Base-by-base conservation (phyloP, 2,797 vertebrate species). In the Cyclura pinguis region DNA sequence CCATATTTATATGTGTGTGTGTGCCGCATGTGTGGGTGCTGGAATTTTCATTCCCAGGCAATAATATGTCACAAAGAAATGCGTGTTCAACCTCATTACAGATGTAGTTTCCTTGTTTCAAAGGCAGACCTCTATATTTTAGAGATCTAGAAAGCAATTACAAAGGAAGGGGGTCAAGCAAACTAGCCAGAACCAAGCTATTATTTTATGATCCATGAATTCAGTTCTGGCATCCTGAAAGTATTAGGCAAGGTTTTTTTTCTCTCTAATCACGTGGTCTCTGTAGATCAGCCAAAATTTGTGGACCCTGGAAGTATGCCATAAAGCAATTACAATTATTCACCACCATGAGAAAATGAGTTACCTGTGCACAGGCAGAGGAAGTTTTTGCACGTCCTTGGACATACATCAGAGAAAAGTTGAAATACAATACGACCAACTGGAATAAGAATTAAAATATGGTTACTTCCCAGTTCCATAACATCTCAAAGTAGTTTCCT, bases 371-470 rank as follows among this genome's bases (percentile, higher is more conserved):
- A 99, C 92, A 99, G 96, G 96, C 97, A 98, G 94, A 99, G 98
- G 96, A 99, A 99, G 97, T 99, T 99, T 97, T 98, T 99, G 97
- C 99, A 99, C 57, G 99, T 99, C 98, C 98, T 99, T 93, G 99
- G 99, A 98, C 99, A 99, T 95, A 99, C 96, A 94, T 99, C 99
- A 47, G 97, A 99, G 97, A 99, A 99, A 91, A 99, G 99, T 92
- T 99, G 99, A 97, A 99, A 99, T 96, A 99, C 98, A 95, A 99
- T 99, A 85, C 99, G 98, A 94, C 99, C 99, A 98, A 99, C 99
- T 99, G 90, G 88, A 97, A 97, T 89, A 94, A 91, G 94, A 93
- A 91, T 78, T 72, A 55, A 87, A 52, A 64, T 64, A 24, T 7
- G 16, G 57, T 87, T 87, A 90, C 12, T 78, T 47, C 27, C 20